phyloP scores from a whole-genome alignment of 2,888 invertebrate species.

The Zootermopsis nevadensis region DNA sequence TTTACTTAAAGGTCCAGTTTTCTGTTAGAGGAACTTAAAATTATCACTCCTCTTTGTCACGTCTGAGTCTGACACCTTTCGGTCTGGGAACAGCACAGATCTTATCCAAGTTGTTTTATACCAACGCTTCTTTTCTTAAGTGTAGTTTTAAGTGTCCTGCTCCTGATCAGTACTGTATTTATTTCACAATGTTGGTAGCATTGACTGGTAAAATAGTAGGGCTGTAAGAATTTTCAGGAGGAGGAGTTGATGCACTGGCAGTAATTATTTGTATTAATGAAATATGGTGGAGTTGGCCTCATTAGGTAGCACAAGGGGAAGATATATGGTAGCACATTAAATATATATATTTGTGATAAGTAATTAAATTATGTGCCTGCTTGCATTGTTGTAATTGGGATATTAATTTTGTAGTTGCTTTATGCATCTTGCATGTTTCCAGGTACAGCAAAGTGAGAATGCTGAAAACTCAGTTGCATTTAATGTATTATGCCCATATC shows the following conservation, averaged over 20 bases:
- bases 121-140: no score
- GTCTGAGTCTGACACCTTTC: no score
- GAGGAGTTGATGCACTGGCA: constrained; percentile 14
- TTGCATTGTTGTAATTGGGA: constrained; percentile 39
- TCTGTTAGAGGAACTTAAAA: no score
- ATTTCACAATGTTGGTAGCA: neutral
- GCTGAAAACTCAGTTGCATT: neutral
- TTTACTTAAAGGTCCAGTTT: no score
- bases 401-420: constrained; percentile 32
- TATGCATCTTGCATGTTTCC: constrained; percentile 33
- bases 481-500: neutral
- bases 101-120: no score
- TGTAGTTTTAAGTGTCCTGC: no score
- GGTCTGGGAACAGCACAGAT: no score
- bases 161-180: neutral
- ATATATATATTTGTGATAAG: neutral
- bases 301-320: constrained; percentile 19
- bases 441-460: neutral
- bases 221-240: neutral
- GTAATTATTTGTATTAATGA: neutral
- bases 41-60: no score
- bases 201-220: neutral
- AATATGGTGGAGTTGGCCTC: constrained; percentile 12
- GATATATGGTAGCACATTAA: constrained; percentile 34
- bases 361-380: constrained; percentile 37